Base-by-base conservation (phyloP, 2,113 vertebrate species). In the Zosterops hypoxanthus region DNA sequence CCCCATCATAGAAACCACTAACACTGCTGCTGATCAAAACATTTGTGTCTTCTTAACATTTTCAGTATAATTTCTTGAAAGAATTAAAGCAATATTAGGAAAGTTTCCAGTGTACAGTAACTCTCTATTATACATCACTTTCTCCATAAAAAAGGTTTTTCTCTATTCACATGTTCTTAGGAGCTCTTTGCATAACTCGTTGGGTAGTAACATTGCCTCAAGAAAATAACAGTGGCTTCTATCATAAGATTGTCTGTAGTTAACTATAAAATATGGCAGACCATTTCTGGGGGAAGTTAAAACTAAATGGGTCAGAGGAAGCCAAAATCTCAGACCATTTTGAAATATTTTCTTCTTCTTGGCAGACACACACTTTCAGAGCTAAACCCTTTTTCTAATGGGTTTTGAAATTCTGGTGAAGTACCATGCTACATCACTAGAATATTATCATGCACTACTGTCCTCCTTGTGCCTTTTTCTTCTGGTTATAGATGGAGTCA, bases 31-130 rank as follows among this genome's bases (percentile, higher is more conserved):
- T 92, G 92, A 95, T 88, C 83, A 94, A 95, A 94, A 85, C n/a
- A 73, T 82, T 96, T 42, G 6, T 92, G 52, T 96, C 90, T 96
- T 97, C 96, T 92, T 61, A 85, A 77, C 50, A 55, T 88, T 94
- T 94, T 95, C 90, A 73, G 36, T 66, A 21, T 93, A 96, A 97
- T 95, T 93, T 55, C 85, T 86, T 95, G 94, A 97, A 97, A 96
- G 89, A 97, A 95, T 77, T 96, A 56, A 31, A 52, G 88, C 25
- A 81, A 57, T 72, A 92, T 86, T 90, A 91, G 63, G 90, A 94
- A 96, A 81, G 13, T 94, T 97, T 94, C 61, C 85, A 92, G 33
- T 53, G 36, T 64, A 56, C 31, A 90, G 24, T 82, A 92, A 95
- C 76, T 90, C 53, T 82, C 50, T 80, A 60, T 82, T 96, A 79